Conservation (phyloP, 2,113 vertebrate species). For the Acrocephalus kingi region DNA sequence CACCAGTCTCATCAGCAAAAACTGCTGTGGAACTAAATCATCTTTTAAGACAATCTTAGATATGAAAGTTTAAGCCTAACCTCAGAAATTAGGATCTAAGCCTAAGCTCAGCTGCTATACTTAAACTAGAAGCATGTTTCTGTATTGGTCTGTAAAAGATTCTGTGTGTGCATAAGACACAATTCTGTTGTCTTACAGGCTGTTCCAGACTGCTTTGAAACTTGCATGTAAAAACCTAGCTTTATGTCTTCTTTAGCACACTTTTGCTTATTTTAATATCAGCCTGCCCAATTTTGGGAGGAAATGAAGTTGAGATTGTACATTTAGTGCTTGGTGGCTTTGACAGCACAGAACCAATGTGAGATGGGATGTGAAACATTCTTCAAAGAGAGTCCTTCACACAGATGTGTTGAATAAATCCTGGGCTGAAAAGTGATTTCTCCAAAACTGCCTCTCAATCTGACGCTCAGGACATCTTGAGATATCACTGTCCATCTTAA, state of each 20-base stretch:
- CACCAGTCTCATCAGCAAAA: not conserved
- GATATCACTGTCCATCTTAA: not conserved
- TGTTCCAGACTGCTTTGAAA: not conserved
- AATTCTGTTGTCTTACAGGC: not conserved
- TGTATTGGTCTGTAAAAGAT: not conserved
- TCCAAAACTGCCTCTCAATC: not conserved
- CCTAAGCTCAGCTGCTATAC: not conserved
- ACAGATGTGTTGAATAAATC: not conserved
- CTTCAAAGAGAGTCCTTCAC: not conserved
- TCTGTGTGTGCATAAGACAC: not conserved
- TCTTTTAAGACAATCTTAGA: not conserved
- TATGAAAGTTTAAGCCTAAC: not conserved
- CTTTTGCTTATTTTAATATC: not conserved
- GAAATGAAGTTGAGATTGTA: not conserved
- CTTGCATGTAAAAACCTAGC: not conserved
- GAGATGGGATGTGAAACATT: not conserved
- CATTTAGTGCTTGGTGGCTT: not conserved
- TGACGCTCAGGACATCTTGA: not conserved
- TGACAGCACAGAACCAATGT: not conserved
- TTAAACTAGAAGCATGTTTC: not conserved
- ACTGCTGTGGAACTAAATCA: not conserved
- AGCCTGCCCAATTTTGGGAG: not conserved
- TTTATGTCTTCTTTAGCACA: not conserved
- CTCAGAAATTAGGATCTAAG: not conserved
- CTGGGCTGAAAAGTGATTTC: not conserved